These are phyloP conservation scores for Tortricodes alternella DNA, from an alignment of 2,888 invertebrate genomes.

Conservation along the genomic window DNA sequence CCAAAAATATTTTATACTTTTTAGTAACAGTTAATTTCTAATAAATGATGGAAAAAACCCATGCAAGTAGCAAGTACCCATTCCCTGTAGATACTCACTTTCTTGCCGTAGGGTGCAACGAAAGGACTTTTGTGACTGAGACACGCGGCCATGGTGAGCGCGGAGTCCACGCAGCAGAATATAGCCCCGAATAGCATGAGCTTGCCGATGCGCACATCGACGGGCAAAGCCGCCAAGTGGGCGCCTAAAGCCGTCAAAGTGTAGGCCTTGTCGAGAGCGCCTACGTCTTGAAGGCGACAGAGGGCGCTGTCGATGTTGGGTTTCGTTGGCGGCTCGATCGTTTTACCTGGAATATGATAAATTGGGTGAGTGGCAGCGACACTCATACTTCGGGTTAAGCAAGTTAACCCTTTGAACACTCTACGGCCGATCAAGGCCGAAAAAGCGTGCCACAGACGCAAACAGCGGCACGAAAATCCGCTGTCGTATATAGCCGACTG, in stretches of 20 bases:
- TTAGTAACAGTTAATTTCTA: too few species aligned
- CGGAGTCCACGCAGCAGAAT: constrained; percentile 95
- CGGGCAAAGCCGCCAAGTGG: constrained; percentile 93
- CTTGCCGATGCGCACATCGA: constrained; percentile 96
- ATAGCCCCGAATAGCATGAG: constrained; percentile 95
- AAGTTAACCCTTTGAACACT: too few species aligned
- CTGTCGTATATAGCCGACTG: too few species aligned
- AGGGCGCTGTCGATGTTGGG: constrained; percentile 87
- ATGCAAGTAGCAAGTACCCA: too few species aligned
- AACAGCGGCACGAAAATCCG: too few species aligned
- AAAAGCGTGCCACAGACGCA: too few species aligned
- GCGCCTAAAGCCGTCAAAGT: constrained; percentile 92
- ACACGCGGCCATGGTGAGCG: constrained; percentile 94
- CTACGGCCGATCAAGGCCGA: too few species aligned
- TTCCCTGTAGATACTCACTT: constrained; percentile 57
- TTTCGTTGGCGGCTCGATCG: constrained; percentile 88
- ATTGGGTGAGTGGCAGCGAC: too few species aligned
- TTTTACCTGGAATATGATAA: constrained; percentile 84
- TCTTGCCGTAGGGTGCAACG: constrained; percentile 88
- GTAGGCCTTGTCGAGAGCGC: constrained; percentile 89
- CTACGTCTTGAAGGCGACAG: constrained; percentile 87
- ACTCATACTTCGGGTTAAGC: too few species aligned
- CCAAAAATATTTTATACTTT: too few species aligned
- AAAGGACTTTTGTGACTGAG: constrained; percentile 91
- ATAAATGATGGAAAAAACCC: too few species aligned